These are phyloP conservation scores for Acanthurus tractus DNA, from an alignment of 2,797 vertebrate genomes.

Conservation along the genomic window DNA sequence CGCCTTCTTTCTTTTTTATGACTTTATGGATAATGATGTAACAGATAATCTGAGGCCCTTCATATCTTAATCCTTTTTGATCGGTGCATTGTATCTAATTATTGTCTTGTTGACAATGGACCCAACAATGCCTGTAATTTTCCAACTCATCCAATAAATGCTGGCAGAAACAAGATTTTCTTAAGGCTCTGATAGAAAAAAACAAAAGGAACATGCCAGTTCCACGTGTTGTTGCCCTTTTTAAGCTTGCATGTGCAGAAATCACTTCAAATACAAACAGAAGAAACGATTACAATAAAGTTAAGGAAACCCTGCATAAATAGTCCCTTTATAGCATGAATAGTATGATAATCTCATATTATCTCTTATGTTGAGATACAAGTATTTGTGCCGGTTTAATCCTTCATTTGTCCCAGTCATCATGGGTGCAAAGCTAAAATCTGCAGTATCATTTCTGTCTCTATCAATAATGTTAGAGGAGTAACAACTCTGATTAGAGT, in stretches of 20 bases:
- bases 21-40: neutral
- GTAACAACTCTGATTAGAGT: conserved; percentile 16
- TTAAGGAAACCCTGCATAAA: too few relatives aligned
- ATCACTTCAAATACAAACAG: neutral
- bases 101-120: neutral
- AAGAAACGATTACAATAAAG: too few relatives aligned
- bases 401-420: neutral
- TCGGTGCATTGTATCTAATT: neutral
- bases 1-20: neutral
- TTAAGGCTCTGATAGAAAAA: neutral
- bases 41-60: neutral
- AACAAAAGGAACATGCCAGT: neutral
- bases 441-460: neutral
- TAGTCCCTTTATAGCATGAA: too few relatives aligned
- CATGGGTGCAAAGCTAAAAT: neutral
- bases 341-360: neutral
- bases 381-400: neutral
- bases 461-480: neutral
- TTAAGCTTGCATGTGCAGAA: neutral
- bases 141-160: neutral
- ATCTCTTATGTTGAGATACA: too few relatives aligned
- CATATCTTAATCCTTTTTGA: neutral
- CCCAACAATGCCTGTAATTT: neutral
- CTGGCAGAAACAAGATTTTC: neutral
- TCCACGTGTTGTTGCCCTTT: accelerated